Base-by-base conservation (phyloP, 2,797 vertebrate genomes). In the Liasis olivaceus region DNA sequence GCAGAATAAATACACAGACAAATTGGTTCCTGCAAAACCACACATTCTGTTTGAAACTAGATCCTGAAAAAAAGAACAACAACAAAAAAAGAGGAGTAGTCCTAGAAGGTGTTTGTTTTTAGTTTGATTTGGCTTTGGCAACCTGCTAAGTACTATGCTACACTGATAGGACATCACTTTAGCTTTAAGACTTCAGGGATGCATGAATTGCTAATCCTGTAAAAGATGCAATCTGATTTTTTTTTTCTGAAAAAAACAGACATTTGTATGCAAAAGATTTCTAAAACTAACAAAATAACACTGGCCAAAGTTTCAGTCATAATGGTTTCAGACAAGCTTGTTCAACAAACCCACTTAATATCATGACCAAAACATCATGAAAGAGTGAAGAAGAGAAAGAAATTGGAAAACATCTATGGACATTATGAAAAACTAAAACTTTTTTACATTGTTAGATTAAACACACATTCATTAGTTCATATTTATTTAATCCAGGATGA, bases 21-120 rank as follows among this genome's bases (percentile, higher is more conserved):
- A 91, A 91, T 87, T 91, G 85, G 85, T 91, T 91, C 85, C 90
- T 91, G 85, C 87, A 85, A 91, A 91, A 91, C 85, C 24, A 62
- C 86, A 88, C 91, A 88, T 91, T 87, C 66, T 51, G 86, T 88
- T 60, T 91, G 64, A 91, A 91, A 87, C 85, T 56, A 15, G 8
- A 87, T 60, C 56, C 62, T 51, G 6, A 5, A 56, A 91, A 88
- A 54, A 54, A 54, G 51, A 54, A 54, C 6, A 54, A 54, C 51
- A 54, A 54, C 1, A 51, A 54, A 6, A 54, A 91, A 88, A 77
- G 42, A 64, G 72, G 72, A 58, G 63, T 26, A 51, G 15, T 62
- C 56, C 66, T 51, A 58, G 56, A 77, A 72, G 56, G 54, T 87
- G 84, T 56, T 17, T 91, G 42, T 28, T 60, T 62, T 20, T 36